Evolutionary conservation across 2,113 vertebrate genomes (phyloP).

Genomic region (Theropithecus gelada): DNA sequence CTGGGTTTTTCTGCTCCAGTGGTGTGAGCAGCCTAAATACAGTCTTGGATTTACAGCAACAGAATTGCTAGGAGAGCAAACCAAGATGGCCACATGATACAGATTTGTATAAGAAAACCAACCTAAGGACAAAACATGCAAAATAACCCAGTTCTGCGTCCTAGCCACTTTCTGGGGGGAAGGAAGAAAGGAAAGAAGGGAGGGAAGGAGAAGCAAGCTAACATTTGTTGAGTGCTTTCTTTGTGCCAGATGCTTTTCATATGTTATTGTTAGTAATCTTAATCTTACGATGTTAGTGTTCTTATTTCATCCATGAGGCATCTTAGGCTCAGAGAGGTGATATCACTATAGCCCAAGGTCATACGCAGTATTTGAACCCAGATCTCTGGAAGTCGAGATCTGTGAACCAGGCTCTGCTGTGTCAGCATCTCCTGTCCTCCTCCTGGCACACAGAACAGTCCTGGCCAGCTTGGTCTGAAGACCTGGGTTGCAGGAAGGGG

Average conservation of each 20-base stretch:
- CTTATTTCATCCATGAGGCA: not conserved
- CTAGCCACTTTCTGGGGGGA: not conserved
- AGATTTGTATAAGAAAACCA: not conserved
- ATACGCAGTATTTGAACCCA: not conserved
- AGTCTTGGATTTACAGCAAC: not conserved
- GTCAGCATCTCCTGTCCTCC: not conserved
- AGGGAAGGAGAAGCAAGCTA: not conserved
- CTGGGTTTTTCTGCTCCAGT: not conserved
- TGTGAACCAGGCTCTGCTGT: not conserved
- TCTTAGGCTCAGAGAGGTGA: not conserved
- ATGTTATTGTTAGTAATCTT: too few relatives aligned
- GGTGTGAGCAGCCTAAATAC: not conserved
- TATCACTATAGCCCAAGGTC: not conserved
- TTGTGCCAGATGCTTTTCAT: not conserved
- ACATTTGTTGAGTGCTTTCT: not conserved
- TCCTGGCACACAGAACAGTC: not conserved
- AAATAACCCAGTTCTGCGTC: not conserved
- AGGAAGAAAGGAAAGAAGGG: not conserved
- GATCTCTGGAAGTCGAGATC: not conserved
- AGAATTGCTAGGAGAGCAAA: not conserved
- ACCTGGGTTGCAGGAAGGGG: not conserved
- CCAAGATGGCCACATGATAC: not conserved
- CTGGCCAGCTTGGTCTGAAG: not conserved
- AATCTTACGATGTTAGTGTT: not conserved
- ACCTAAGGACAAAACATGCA: not conserved